Evolutionary conservation across 2,797 vertebrate species (phyloP), one percentile per base, ranked within the genome.

Genomic region (Distichodus sexfasciatus): DNA sequence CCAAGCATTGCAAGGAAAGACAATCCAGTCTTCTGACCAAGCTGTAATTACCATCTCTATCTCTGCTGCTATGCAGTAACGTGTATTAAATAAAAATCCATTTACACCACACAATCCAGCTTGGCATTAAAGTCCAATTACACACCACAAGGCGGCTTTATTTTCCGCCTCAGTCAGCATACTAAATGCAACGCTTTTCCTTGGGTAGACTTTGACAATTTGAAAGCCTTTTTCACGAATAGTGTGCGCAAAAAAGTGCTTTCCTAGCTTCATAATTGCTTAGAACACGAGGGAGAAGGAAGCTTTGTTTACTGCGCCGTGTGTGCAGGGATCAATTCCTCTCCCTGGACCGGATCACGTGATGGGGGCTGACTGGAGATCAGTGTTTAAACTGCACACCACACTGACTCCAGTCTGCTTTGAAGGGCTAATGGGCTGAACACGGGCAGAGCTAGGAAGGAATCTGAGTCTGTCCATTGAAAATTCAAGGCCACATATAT

Each of bases 191-290:
- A 41, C 62, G 74, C 54, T 69, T 51, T 36, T 35, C 14, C 23
- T 47, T 14, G 8, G 24, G 17, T 66, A 55, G 6, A 77, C 53
- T 38, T 63, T 59, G 15, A 54, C 59, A 40, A 23, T 26, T 77
- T 77, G 69, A 69, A 33, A 71, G 57, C 15, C 11, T 38, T 79
- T 69, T 82, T 81, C 40, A 82, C 77, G 81, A 77, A 79, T 77
- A 78, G 71, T 61, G 59, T 68, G 72, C 75, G n/a, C n/a, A n/a
- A 80, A 84, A 81, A 82, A 76, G 61, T 75, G 76, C 74, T 74
- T 71, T 73, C 78, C 80, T 85, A 76, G 78, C 85, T 84, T 85
- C 76, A 83, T 87, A 88, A 90, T 88, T 89, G 84, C 82, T 76
- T 66, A 14, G 79, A 71, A 80, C 85, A 84, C 80, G 71, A 64